Evolutionary conservation across 2,797 vertebrate genomes (phyloP), one percentile per base, ranked within the genome.

Genomic region (Centropyge bicolor): DNA sequence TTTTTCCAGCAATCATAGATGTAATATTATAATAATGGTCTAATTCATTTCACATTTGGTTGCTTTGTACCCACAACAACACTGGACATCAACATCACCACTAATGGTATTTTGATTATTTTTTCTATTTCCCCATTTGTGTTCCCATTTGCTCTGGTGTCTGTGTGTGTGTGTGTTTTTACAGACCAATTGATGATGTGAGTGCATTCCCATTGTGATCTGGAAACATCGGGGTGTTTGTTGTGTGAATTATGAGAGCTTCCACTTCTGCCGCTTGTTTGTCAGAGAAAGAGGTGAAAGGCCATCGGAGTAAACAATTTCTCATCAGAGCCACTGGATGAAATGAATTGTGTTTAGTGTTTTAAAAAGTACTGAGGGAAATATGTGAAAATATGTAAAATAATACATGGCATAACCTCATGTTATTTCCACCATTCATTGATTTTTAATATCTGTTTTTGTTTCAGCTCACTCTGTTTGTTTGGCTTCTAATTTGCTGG

Each of bases 131-230:
- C 19, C 8, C n/a, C 2, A 3, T 45, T 63, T 36, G 14, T 7
- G 6, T 49, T 72, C 17, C 12, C 16, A 55, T 8, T 5, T 13
- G 5, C 8, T 12, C 20, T 57, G 46, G 14, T 60, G 12, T 57
- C n/a, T 49, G 2, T 20, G 2, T 49, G 19, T 49, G 19, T 49
- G 8, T 7, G 5, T 16, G 38, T 27, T 24, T 48, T 74, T 66
- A n/a, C 31, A 35, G 14, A 43, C 17, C n/a, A 27, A 14, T n/a
- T 43, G 10, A 64, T 77, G 51, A 52, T 35, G 22, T 72, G 17
- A 38, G 31, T 71, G 61, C 38, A 74, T 70, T 86, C 27, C 22
- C 6, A 43, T 20, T 45, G 3, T 62, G 20, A 22, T 57, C 0
- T 40, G 27, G 43, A 63, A 68, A 75, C 11, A 51, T 38, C 20